Percentiles rank a stretch among this genome's conserved stretches.
These are phyloP conservation scores for Aptenodytes forsteri DNA, from an alignment of 2,113 vertebrate genomes.

Conservation along the genomic window DNA sequence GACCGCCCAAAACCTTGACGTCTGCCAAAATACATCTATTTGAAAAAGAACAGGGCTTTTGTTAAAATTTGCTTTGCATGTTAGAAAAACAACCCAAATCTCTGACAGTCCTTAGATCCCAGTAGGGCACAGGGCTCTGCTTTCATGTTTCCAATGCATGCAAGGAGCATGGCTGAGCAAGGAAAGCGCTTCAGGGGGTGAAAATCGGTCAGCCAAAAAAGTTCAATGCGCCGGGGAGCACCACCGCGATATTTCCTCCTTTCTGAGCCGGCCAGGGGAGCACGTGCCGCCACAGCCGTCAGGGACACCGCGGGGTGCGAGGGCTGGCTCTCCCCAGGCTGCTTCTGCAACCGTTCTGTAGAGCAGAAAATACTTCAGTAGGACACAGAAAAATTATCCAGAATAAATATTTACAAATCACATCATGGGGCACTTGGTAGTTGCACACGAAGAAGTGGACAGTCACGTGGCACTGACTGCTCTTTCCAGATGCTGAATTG, in stretches of 20 bases:
- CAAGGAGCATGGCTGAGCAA: rapidly evolving
- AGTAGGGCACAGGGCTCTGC: not conserved
- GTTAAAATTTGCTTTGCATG: not conserved
- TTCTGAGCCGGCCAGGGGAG: rapidly evolving
- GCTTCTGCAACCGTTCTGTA: not conserved
- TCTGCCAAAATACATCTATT: not conserved
- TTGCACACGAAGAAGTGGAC: rapidly evolving
- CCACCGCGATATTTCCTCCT: rapidly evolving
- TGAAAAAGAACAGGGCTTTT: not conserved
- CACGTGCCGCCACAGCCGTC: rapidly evolving
- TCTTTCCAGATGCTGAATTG: not conserved
- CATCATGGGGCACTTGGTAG: not conserved
- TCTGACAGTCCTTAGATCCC: not conserved
- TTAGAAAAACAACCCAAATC: not conserved
- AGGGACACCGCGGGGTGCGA: rapidly evolving
- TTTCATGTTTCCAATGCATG: rapidly evolving
- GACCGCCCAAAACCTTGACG: not conserved
- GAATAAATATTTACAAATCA: not conserved
- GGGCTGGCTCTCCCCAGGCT: not conserved
- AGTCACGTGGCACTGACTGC: rapidly evolving
- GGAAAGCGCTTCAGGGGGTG: not conserved
- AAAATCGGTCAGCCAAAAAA: not conserved
- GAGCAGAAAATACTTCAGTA: not conserved
- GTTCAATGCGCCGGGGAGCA: rapidly evolving
- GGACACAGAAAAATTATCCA: not conserved